A percentile compares a stretch with the other conserved stretches of the same genome.
phyloP scores from a whole-genome alignment of 30 jellyfish, hydroid and myxozoan species.

The Cassiopea xamachana region DNA sequence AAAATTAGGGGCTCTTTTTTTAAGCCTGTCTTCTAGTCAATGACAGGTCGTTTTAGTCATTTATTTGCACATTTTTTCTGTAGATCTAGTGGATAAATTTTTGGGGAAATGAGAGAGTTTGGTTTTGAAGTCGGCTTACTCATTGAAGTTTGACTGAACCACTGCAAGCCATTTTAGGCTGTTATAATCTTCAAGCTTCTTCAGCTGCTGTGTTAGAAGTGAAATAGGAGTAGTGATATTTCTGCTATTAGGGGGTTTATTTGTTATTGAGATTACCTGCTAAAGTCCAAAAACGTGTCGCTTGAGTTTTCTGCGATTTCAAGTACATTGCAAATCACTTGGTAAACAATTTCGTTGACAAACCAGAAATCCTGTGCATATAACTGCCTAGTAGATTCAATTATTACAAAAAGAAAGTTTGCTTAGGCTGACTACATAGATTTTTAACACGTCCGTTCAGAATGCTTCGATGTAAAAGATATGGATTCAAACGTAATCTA shows the following conservation, averaged over 20 bases:
- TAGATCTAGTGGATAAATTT: no score
- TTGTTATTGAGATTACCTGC: not conserved
- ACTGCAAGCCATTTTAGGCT: no score
- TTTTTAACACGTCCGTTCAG: not conserved
- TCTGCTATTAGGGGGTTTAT: not conserved
- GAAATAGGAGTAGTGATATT: not conserved
- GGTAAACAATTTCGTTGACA: not conserved
- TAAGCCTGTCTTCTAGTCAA: no score
- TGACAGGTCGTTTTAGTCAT: no score
- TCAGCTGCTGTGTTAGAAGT: not conserved
- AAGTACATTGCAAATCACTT: conserved; percentile 2
- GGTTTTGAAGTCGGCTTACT: no score
- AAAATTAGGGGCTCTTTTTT: no score
- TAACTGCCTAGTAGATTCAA: not conserved
- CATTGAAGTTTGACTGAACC: no score
- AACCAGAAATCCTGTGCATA: not conserved
- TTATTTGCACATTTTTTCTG: no score
- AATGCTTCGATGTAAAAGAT: not conserved
- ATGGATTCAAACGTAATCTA: not conserved
- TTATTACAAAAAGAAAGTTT: not conserved
- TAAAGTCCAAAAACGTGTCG: not conserved
- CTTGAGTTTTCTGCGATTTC: not conserved
- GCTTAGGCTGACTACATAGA: not conserved
- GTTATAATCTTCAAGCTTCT: no score
- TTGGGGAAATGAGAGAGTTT: no score